Evolutionary conservation across 2,888 invertebrate genomes (phyloP).

Genomic region (Molorchus minor): DNA sequence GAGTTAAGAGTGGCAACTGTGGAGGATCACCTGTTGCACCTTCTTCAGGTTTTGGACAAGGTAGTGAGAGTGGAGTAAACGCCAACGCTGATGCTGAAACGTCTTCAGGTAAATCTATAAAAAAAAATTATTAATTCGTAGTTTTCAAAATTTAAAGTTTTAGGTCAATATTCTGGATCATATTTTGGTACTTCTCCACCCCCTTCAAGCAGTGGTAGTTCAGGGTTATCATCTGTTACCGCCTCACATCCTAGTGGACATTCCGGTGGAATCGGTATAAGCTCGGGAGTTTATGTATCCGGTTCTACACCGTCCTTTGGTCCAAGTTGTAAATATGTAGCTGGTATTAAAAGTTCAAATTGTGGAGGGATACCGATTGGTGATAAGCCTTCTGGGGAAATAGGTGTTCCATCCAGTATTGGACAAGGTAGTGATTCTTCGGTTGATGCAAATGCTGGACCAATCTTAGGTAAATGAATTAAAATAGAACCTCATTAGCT

Average conservation of each 20-base stretch:
- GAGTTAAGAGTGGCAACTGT: background rate
- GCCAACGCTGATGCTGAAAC: too few species aligned
- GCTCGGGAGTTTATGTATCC: background rate
- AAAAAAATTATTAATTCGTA: too few species aligned
- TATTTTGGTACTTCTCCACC: too few species aligned
- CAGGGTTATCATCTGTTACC: too few species aligned
- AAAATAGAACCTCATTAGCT: too few species aligned
- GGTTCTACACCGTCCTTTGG: conserved; percentile 6
- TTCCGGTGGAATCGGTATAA: background rate
- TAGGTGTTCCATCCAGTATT: background rate
- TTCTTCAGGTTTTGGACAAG: too few species aligned
- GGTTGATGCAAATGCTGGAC: conserved; percentile 9
- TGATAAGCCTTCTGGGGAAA: background rate
- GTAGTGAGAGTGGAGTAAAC: too few species aligned
- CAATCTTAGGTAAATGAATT: too few species aligned
- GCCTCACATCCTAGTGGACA: background rate
- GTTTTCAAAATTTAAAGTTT: too few species aligned
- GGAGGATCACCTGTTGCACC: background rate
- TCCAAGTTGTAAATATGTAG: conserved; percentile 9
- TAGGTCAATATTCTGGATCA: too few species aligned
- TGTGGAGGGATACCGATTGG: conserved; percentile 1
- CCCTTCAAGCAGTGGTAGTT: too few species aligned
- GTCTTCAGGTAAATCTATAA: too few species aligned
- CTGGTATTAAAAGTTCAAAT: conserved; percentile 1
- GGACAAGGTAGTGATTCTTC: background rate